Evolutionary conservation across 2,888 invertebrate genomes (phyloP), one percentile per base, ranked within the genome.

Genomic region (Cetonia aurata): DNA sequence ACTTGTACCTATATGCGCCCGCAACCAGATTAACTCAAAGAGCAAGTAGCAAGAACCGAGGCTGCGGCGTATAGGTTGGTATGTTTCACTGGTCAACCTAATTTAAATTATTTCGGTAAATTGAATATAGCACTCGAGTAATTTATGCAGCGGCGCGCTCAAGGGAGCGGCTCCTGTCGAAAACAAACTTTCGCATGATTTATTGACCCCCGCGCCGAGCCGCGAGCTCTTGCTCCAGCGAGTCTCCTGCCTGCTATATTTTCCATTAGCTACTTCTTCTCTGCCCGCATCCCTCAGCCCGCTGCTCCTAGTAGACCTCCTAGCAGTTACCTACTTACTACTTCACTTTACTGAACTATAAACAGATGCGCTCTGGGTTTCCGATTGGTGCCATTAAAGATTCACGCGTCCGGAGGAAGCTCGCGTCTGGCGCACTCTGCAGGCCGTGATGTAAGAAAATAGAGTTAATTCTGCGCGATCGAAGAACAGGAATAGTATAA

Each of bases 101-200:
- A 65, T 65, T 65, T 65, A 65, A 65, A 65, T 65, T 65, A 65
- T 65, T 65, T 65, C 62, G 48, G 50, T 65, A 65, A 65, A 65
- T 65, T 65, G 62, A 69, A 69, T 62, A 44, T 60, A 69, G 60
- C 60, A 69, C 59, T 69, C 62, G 25, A 60, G 62, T 69, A 69
- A 69, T 52, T 69, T 69, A 69, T 69, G 69, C 69, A 60, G 60
- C 69, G 69, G 62, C 42, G 60, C 52, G 60, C 62, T 62, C 52
- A 13, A 55, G 55, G 8, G 37, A 25, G 33, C 19, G 13, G 53
- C 55, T 62, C 52, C 69, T 60, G 69, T 69, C 69, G 69, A 69
- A 69, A 69, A 69, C 69, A 69, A 69, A 69, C 62, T 69, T 69
- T 60, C 60, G 53, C 62, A 69, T 69, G 69, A 69, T 69, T 69